phyloP scores from a whole-genome alignment of 2,113 vertebrate species.

The Ardeotis arabs region DNA sequence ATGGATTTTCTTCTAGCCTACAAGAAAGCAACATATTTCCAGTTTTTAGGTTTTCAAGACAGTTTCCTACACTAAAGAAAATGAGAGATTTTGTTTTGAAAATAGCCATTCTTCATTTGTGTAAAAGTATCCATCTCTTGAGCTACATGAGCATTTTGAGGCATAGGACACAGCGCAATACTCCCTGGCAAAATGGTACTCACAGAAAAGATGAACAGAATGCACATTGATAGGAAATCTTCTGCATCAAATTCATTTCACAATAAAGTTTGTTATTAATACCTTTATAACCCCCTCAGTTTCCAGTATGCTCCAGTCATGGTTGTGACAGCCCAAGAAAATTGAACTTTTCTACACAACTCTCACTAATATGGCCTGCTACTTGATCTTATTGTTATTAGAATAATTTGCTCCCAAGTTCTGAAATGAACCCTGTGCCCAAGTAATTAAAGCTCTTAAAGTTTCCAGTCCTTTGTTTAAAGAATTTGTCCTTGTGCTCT shows the following conservation, averaged over 20 bases:
- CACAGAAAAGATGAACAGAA: neutral
- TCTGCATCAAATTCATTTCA: constrained; percentile 26
- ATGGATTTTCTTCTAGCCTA: neutral
- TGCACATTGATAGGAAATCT: neutral
- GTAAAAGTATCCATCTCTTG: neutral
- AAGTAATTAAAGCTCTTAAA: constrained; percentile 99
- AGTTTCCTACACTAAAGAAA: neutral
- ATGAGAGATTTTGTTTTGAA: neutral
- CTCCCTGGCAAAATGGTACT: neutral
- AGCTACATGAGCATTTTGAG: neutral
- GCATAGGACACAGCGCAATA: neutral
- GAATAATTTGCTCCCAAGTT: constrained; percentile 98
- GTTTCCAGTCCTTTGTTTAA: constrained; percentile 99
- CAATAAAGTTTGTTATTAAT: constrained; percentile 32
- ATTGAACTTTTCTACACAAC: constrained; percentile 88
- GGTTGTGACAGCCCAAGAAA: constrained; percentile 85
- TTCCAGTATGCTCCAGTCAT: neutral
- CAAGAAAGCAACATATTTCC: neutral
- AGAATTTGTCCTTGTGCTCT: constrained; percentile 99
- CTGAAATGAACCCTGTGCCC: constrained; percentile 99
- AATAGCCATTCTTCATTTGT: neutral
- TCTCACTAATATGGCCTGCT: constrained; percentile 84
- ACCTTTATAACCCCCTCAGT: neutral
- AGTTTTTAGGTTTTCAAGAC: neutral
- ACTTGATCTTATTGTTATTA: constrained; percentile 94